phyloP scores from a whole-genome alignment of 2,113 vertebrate genomes.

The Heterotilapia buettikoferi region DNA sequence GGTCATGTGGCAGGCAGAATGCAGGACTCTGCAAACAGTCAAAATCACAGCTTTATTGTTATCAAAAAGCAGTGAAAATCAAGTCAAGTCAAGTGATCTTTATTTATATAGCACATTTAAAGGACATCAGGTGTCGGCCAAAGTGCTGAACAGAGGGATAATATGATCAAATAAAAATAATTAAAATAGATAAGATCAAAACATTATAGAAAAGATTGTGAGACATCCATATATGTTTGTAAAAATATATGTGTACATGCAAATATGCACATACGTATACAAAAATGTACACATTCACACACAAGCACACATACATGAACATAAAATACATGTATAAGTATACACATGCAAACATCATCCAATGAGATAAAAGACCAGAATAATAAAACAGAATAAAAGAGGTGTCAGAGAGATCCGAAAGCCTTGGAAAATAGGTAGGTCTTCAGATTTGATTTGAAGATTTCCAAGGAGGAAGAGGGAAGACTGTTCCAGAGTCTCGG shows the following conservation, averaged over 20 bases:
- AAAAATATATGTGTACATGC: neutral
- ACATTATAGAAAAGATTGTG: neutral
- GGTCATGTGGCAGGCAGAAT: neutral
- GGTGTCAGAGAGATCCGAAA: neutral
- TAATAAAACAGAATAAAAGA: neutral
- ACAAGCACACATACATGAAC: neutral
- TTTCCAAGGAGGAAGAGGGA: neutral
- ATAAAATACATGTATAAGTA: neutral
- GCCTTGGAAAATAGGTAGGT: neutral
- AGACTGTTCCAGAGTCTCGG: neutral
- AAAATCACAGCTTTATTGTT: neutral
- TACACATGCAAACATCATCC: rapidly evolving
- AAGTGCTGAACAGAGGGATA: neutral
- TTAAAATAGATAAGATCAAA: neutral
- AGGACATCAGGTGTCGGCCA: neutral
- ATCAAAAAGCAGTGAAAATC: neutral
- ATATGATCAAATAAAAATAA: neutral
- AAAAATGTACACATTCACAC: neutral
- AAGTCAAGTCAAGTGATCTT: neutral
- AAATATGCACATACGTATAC: neutral
- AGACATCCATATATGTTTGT: neutral
- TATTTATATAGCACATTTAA: neutral
- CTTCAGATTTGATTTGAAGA: neutral
- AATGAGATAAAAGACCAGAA: neutral
- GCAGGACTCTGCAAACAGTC: neutral